Conservation (phyloP, 2,113 vertebrate species). For the Ascaphus truei region DNA sequence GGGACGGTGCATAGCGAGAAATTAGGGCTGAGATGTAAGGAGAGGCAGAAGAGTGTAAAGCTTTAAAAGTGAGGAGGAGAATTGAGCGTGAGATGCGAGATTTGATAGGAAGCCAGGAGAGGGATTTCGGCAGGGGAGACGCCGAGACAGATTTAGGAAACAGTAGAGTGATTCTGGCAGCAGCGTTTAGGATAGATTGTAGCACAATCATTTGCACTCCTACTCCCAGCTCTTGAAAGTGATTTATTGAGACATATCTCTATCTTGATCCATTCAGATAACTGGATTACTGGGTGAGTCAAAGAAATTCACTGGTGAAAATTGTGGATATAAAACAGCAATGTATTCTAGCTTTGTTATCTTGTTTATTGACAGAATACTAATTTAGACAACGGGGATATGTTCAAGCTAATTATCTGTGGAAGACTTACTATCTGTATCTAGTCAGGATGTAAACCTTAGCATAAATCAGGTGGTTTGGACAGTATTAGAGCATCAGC, state of each 20-base stretch:
- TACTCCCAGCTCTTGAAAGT: slow-evolving; percentile 73
- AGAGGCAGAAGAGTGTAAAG: no score
- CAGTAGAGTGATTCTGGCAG: no score
- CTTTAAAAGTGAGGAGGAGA: no score
- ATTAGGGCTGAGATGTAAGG: no score
- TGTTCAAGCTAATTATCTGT: slow-evolving; percentile 69
- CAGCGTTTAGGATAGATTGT: no score
- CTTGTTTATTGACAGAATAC: slow-evolving; percentile 74
- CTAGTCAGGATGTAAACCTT: slow-evolving; percentile 51
- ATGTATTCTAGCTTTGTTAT: slow-evolving; percentile 71
- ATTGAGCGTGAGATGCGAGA: no score
- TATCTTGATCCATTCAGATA: slow-evolving; percentile 75
- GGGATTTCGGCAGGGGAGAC: no score
- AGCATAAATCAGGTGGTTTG: slow-evolving; percentile 43
- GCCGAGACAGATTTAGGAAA: no score
- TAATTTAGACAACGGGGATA: slow-evolving; percentile 69
- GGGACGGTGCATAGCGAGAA: no score
- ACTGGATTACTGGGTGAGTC: slow-evolving; percentile 74
- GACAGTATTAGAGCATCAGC: neutral
- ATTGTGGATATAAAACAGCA: slow-evolving; percentile 57
- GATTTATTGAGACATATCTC: slow-evolving; percentile 79
- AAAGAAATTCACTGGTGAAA: slow-evolving; percentile 70
- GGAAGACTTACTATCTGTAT: slow-evolving; percentile 65
- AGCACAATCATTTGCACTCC: slow-evolving; percentile 74
- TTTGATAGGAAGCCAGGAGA: no score